phyloP scores from a whole-genome alignment of 2,797 vertebrate genomes.

The Pteronotus mesoamericanus region DNA sequence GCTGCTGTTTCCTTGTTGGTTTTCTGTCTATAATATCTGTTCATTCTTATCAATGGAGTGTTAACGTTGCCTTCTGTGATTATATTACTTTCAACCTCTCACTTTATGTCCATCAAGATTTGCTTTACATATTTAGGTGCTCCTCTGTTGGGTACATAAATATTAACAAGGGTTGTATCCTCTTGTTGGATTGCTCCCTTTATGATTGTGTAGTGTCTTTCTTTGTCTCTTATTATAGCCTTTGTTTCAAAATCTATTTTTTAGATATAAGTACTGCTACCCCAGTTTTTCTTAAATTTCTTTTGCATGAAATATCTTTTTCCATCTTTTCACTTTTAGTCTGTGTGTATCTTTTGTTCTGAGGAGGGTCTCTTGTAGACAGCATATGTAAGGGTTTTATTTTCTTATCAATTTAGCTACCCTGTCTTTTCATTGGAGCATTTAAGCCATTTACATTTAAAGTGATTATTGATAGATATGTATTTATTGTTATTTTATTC shows the following conservation, averaged over 20 bases:
- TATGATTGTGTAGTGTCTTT: background rate
- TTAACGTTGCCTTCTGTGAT: background rate
- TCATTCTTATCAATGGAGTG: background rate
- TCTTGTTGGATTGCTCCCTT: background rate
- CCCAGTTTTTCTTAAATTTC: background rate
- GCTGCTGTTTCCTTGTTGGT: background rate
- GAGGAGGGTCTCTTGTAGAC: background rate
- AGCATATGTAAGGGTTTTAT: background rate
- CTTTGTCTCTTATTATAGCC: background rate
- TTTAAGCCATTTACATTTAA: background rate
- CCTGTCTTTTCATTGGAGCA: background rate
- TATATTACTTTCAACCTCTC: background rate
- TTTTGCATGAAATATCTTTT: background rate
- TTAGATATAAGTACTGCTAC: background rate
- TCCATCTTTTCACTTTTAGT: background rate
- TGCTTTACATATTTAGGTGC: background rate
- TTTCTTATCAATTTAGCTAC: background rate
- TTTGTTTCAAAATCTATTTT: background rate
- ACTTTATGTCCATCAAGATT: background rate
- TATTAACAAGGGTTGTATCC: background rate
- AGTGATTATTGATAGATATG: background rate
- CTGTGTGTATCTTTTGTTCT: background rate
- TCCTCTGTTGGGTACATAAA: background rate
- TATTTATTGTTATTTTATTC: background rate
- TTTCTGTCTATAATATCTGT: background rate